Evolutionary conservation across 2,113 vertebrate species (phyloP).

Genomic region (Pimephales promelas): DNA sequence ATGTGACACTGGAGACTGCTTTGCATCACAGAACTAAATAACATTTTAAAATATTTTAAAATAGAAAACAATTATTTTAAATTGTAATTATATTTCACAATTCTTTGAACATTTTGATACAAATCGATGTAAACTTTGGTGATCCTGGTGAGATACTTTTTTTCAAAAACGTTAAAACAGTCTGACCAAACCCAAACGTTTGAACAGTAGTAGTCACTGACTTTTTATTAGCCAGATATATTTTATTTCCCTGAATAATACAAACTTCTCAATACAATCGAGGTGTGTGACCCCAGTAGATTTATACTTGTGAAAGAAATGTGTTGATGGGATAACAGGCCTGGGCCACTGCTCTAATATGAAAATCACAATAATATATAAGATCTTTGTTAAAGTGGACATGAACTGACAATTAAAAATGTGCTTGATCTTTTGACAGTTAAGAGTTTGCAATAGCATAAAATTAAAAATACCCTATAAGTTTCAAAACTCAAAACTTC

Average conservation of each 20-base stretch:
- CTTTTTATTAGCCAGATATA: not conserved
- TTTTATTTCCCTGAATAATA: not conserved
- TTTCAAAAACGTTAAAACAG: not conserved
- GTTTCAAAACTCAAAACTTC: too few species aligned
- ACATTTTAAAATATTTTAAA: not conserved
- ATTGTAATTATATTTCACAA: not conserved
- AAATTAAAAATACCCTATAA: too few species aligned
- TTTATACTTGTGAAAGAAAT: slow-evolving; percentile 6
- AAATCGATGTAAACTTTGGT: not conserved
- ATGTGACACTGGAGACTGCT: not conserved
- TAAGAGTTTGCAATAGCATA: too few species aligned
- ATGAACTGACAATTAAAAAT: too few species aligned
- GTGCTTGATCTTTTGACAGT: too few species aligned
- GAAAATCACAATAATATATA: slow-evolving; percentile 32
- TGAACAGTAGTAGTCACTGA: not conserved
- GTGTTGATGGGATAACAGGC: slow-evolving; percentile 44
- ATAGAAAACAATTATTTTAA: not conserved
- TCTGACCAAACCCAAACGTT: not conserved
- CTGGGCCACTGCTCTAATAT: slow-evolving; percentile 42
- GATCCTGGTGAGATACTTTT: not conserved
- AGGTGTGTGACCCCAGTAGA: not conserved
- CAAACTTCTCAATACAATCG: not conserved
- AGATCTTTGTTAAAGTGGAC: not conserved
- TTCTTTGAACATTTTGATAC: not conserved
- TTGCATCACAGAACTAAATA: not conserved